Conservation (phyloP, 2,113 vertebrate genomes). For the Myrmecobius fasciatus region DNA sequence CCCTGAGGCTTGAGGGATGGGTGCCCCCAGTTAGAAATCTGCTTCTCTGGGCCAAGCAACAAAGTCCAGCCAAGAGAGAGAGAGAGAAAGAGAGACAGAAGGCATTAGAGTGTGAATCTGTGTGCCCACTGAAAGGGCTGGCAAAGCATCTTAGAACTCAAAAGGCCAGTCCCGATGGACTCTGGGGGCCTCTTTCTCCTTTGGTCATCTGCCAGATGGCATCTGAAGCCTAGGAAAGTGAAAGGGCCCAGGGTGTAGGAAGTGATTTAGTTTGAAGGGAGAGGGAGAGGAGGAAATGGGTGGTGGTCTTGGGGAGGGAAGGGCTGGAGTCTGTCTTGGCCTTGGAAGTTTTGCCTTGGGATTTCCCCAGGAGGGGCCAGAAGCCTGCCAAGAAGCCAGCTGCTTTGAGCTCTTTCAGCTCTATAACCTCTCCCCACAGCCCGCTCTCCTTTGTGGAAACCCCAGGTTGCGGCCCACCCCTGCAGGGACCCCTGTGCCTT, state of each 20-base stretch:
- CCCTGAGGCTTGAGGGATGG: background rate
- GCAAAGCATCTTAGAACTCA: background rate
- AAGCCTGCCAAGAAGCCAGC: background rate
- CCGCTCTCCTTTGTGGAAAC: background rate
- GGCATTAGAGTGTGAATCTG: background rate
- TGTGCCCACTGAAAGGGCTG: background rate
- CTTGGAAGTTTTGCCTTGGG: too few species aligned
- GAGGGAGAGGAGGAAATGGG: too few species aligned
- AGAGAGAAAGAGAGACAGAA: background rate
- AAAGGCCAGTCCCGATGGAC: background rate
- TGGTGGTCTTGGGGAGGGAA: background rate
- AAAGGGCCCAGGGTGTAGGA: too few species aligned
- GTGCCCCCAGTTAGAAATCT: background rate
- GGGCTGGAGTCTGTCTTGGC: too few species aligned
- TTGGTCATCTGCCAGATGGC: background rate
- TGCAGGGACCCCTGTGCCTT: too few species aligned
- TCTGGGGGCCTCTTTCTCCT: background rate
- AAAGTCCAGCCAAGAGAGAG: background rate
- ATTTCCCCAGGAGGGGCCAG: background rate
- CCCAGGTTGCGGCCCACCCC: too few species aligned
- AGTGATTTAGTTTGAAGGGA: background rate
- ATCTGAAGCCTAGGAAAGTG: background rate
- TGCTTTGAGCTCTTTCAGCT: background rate
- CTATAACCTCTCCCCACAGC: too few species aligned
- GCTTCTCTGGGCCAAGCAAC: background rate